Evolutionary conservation across 2,113 vertebrate genomes (phyloP), one percentile per base, ranked within the genome.

Genomic region (Corythoichthys haematopterus): DNA sequence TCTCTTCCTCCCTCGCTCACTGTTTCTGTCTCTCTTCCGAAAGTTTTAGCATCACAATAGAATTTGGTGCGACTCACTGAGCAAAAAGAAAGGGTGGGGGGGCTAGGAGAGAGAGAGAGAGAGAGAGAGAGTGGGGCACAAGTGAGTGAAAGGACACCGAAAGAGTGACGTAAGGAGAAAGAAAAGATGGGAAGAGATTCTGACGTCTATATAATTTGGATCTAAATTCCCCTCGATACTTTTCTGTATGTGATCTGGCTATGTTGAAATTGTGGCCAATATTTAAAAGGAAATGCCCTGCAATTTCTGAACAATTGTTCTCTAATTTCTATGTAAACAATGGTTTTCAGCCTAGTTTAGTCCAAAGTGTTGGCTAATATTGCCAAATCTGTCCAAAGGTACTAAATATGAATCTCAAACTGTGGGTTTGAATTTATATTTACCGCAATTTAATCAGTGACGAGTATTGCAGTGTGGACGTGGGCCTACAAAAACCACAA

Each of bases 1-100:
- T 84, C 87, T 70, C 80, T 69, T 85, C 80, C 91, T 91, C 90
- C 87, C 91, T 88, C 91, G 91, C 87, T 35, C 89, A 91, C 90
- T 81, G 85, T 71, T 68, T 74, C 85, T 82, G 88, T 91, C 91
- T 90, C 90, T 89, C 88, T 84, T 85, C 82, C 85, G 62, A 82
- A 90, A 70, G 88, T 94, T 43, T 96, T 94, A 94, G 91, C 95
- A 96, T 96, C 90, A 96, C 94, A 96, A 96, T 93, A 86, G 92
- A 88, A 90, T 93, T 91, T 91, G 87, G 90, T 88, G 89, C 92
- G 93, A 93, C 88, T 90, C 92, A 91, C 76, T 91, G 94, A 88
- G 90, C 91, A 83, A 76, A 83, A 91, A 94, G 93, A 95, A 88
- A 91, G 35, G 55, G 4, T 28, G 14, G 52, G 35, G 7, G 70